Percentiles rank a stretch among this genome's conserved stretches.
These are phyloP conservation scores for Gopherus flavomarginatus DNA, from an alignment of 2,113 vertebrate species.

Conservation along the genomic window DNA sequence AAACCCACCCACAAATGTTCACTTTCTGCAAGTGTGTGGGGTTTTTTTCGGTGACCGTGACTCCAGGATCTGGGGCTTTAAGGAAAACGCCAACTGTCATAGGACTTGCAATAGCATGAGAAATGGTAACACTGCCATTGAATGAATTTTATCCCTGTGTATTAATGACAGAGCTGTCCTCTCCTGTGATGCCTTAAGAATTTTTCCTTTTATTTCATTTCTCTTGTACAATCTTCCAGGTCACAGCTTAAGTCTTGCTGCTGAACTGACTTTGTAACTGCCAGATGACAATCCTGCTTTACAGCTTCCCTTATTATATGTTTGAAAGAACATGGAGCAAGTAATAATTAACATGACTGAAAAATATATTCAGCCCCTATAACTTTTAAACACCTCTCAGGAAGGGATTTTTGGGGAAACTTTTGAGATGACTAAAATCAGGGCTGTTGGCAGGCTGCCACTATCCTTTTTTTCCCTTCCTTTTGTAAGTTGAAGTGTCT, in stretches of 20 bases:
- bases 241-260: background rate
- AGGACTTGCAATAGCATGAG: background rate
- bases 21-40: too few relatives aligned
- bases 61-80: background rate
- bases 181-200: background rate
- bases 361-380: background rate
- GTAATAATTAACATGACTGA: background rate
- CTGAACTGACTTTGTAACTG: background rate
- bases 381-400: too few relatives aligned
- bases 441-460: background rate
- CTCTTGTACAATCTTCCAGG: background rate
- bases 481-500: background rate
- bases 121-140: background rate
- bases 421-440: background rate
- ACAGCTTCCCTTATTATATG: background rate
- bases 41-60: too few relatives aligned
- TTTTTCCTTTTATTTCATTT: background rate
- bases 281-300: background rate
- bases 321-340: conserved; percentile 1
- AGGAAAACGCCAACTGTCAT: background rate
- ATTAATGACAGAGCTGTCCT: background rate
- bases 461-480: background rate
- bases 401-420: background rate
- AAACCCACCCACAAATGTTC: too few relatives aligned
- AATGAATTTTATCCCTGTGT: background rate